Conservation (phyloP, 2,113 vertebrate species). For the Rhombomys opimus region DNA sequence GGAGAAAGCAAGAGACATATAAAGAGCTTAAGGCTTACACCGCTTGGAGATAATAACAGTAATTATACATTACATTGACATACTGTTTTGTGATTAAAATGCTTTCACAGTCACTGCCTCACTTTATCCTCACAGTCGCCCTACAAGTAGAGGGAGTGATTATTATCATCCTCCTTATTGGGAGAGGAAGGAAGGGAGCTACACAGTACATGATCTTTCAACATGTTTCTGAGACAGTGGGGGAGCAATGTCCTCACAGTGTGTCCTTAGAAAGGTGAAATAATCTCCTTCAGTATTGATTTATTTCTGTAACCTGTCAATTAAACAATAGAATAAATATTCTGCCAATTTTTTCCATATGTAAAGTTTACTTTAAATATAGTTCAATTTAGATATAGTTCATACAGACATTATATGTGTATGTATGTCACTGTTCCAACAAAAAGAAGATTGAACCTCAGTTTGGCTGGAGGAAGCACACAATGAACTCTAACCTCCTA, state of each 20-base stretch:
- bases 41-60: conserved; percentile 61
- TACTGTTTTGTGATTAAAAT: conserved; percentile 66
- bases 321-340: neutral
- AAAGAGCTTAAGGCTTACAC: conserved; percentile 42
- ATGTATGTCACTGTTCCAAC: neutral
- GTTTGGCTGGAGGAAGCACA: neutral
- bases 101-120: conserved; percentile 33
- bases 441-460: neutral
- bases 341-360: neutral
- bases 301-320: neutral
- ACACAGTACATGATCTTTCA: neutral
- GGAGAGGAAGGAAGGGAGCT: neutral
- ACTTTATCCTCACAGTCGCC: conserved; percentile 34
- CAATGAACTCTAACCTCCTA: neutral
- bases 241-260: neutral
- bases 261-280: neutral
- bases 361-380: neutral
- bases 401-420: neutral
- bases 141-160: conserved; percentile 33
- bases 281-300: neutral
- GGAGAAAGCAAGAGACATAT: conserved; percentile 43
- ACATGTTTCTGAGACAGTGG: neutral
- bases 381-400: neutral
- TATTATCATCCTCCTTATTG: conserved; percentile 24
- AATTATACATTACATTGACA: conserved; percentile 63